Percentiles rank a stretch among this genome's conserved stretches.
Evolutionary conservation across 1,140 invertebrate species (phyloP).

Genomic region (Panulirus ornatus): DNA sequence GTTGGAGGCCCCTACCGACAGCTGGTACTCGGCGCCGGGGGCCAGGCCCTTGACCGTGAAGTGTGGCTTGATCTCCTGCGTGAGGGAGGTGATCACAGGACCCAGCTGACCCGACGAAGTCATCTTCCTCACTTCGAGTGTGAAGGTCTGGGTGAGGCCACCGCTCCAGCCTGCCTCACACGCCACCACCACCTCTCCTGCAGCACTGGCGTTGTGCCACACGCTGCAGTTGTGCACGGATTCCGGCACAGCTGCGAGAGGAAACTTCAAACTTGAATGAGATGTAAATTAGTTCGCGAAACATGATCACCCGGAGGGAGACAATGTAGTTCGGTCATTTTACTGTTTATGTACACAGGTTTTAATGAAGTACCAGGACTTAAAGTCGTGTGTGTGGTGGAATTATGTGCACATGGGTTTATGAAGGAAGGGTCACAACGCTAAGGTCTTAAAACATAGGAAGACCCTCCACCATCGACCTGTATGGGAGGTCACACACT

Average conservation of each 20-base stretch:
- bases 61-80: slow-evolving; percentile 78
- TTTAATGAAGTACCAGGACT: too few relatives aligned
- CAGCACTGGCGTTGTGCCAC: slow-evolving; percentile 85
- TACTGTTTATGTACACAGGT: too few relatives aligned
- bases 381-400: too few relatives aligned
- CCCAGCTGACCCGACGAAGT: neutral
- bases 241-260: slow-evolving; percentile 87
- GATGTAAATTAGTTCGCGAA: too few relatives aligned
- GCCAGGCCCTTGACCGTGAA: slow-evolving; percentile 84
- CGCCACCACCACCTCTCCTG: slow-evolving; percentile 81
- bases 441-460: too few relatives aligned
- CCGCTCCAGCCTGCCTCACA: slow-evolving; percentile 89
- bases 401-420: too few relatives aligned
- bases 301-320: too few relatives aligned
- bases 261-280: too few relatives aligned
- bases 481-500: too few relatives aligned
- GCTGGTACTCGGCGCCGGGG: slow-evolving; percentile 83
- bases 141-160: slow-evolving; percentile 89
- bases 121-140: slow-evolving; percentile 81
- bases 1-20: slow-evolving; percentile 85
- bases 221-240: slow-evolving; percentile 90
- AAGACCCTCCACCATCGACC: too few relatives aligned
- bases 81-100: slow-evolving; percentile 2
- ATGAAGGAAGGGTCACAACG: too few relatives aligned
- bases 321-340: too few relatives aligned